Percentiles rank a stretch among this genome's conserved stretches.
Evolutionary conservation across 2,797 vertebrate species (phyloP).

Genomic region (Pangasius mekongensis): DNA sequence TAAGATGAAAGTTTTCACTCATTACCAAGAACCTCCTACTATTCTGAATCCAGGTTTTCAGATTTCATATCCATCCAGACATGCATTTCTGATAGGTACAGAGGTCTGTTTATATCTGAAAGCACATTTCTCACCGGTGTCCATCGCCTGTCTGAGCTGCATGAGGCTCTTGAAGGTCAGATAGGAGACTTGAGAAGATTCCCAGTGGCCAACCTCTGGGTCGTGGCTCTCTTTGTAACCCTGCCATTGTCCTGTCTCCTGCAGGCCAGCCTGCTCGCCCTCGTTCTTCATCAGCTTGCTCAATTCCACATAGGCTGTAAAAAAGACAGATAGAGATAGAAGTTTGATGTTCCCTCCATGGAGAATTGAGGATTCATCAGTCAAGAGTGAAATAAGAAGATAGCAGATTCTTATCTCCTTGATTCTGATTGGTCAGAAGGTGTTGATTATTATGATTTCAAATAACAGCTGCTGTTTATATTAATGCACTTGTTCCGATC

Average conservation of each 20-base stretch:
- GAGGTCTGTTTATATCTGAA: not conserved
- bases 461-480: too few relatives aligned
- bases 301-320: slow-evolving; percentile 75
- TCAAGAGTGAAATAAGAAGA: not conserved
- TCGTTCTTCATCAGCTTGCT: slow-evolving; percentile 82
- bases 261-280: slow-evolving; percentile 80
- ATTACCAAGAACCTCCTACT: not conserved
- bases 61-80: not conserved
- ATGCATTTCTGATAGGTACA: not conserved
- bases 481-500: too few relatives aligned
- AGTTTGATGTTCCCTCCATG: not conserved
- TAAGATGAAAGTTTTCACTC: not conserved
- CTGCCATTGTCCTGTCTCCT: slow-evolving; percentile 86
- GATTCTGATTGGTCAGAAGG: not conserved
- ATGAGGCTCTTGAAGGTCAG: slow-evolving; percentile 92
- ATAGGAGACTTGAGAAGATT: slow-evolving; percentile 82
- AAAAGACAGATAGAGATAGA: slow-evolving; percentile 28
- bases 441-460: too few relatives aligned
- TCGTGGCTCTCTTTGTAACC: slow-evolving; percentile 84
- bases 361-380: not conserved
- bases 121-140: slow-evolving; percentile 74
- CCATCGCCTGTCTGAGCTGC: slow-evolving; percentile 79
- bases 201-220: slow-evolving; percentile 78
- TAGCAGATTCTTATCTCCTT: not conserved
- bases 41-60: not conserved